These are phyloP conservation scores for Thunnus albacares DNA, from an alignment of 2,797 vertebrate species.

Conservation along the genomic window DNA sequence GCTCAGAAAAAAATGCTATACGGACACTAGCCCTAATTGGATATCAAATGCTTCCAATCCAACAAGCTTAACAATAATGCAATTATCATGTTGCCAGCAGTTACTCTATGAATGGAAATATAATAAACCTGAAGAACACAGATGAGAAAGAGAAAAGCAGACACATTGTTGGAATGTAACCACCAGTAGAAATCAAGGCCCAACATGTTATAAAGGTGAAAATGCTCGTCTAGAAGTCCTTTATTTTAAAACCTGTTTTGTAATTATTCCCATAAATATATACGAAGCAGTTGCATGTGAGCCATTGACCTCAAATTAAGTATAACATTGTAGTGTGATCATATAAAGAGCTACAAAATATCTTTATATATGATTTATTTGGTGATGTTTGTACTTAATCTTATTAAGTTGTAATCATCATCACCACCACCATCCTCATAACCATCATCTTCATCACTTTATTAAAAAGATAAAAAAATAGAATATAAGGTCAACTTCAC, in stretches of 20 bases:
- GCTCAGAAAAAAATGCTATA: too few species aligned
- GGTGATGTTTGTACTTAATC: not conserved
- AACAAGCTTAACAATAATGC: not conserved
- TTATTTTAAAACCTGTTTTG: constrained; percentile 9
- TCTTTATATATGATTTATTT: not conserved
- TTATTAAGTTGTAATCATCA: constrained; percentile 1
- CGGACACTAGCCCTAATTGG: too few species aligned
- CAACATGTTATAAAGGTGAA: not conserved
- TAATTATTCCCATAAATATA: constrained; percentile 8
- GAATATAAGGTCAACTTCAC: constrained; percentile 31
- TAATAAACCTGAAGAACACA: not conserved
- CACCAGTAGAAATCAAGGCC: not conserved
- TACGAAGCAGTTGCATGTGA: not conserved
- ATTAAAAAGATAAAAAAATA: constrained; percentile 29
- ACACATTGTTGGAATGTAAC: not conserved
- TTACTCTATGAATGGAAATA: not conserved
- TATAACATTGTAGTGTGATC: not conserved
- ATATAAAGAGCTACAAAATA: not conserved
- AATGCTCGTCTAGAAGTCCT: not conserved
- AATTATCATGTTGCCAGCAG: not conserved
- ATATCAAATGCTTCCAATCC: not conserved
- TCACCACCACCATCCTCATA: not conserved
- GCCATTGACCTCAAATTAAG: not conserved
- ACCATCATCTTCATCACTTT: not conserved
- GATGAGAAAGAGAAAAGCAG: not conserved